phyloP scores from a whole-genome alignment of 2,113 vertebrate species.

The Alethe castanea region DNA sequence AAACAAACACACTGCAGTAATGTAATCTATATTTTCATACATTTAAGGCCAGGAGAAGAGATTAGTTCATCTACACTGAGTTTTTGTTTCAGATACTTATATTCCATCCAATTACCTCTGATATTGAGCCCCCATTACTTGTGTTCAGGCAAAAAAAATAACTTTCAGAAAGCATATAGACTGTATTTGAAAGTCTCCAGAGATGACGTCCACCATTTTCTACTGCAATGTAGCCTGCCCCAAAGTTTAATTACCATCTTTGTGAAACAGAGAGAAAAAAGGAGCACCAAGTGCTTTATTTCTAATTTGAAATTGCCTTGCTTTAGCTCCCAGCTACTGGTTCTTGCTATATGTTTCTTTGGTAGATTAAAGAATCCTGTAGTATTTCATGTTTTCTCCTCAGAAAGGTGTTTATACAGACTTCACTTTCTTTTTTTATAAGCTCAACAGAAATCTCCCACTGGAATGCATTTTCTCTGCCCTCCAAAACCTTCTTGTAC shows the following conservation, averaged over 20 bases:
- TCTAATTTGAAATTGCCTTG: slow-evolving; percentile 34
- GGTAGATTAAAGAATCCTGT: slow-evolving; percentile 3
- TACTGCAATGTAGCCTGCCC: not conserved
- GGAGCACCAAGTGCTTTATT: not conserved
- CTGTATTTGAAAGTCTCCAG: not conserved
- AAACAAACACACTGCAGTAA: not conserved
- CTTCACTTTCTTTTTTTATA: slow-evolving; percentile 1
- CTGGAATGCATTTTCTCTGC: not conserved
- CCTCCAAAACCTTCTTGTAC: not conserved
- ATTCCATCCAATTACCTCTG: slow-evolving; percentile 31
- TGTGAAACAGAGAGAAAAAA: not conserved
- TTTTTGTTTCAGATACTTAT: slow-evolving; percentile 15
- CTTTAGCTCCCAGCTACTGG: slow-evolving; percentile 22
- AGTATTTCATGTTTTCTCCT: not conserved
- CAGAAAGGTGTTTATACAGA: slow-evolving; percentile 12
- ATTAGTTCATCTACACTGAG: slow-evolving; percentile 40
- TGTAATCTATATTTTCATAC: slow-evolving; percentile 32
- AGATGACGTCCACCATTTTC: not conserved
- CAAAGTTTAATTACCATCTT: slow-evolving; percentile 25
- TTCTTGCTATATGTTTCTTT: not conserved
- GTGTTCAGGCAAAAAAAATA: not conserved
- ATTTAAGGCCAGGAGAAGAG: slow-evolving; percentile 8
- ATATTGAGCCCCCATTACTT: not conserved
- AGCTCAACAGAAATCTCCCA: not conserved
- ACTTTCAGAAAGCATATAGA: not conserved